Evolutionary conservation across 2,888 invertebrate genomes (phyloP).

Genomic region (Eupithecia pulchellata): DNA sequence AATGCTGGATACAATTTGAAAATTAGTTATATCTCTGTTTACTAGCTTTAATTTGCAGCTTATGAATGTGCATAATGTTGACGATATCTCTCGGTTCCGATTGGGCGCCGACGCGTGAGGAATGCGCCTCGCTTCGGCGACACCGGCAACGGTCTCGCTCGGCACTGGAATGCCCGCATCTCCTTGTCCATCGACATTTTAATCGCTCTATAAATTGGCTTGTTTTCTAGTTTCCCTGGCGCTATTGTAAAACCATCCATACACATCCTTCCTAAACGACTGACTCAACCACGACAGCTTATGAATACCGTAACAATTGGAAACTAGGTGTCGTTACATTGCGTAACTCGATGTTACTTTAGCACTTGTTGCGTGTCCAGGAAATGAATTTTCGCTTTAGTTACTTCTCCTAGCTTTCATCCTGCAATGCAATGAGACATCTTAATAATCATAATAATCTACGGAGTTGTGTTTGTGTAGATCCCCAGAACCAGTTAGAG

Average conservation of each 20-base stretch:
- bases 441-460: slow-evolving; percentile 15
- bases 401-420: slow-evolving; percentile 14
- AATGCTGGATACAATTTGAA: not conserved
- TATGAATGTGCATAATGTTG: slow-evolving; percentile 50
- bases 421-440: slow-evolving; percentile 13
- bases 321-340: slow-evolving; percentile 26
- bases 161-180: slow-evolving; percentile 61
- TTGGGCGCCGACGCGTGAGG: slow-evolving; percentile 76
- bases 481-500: slow-evolving; percentile 42
- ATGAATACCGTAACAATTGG: slow-evolving; percentile 33
- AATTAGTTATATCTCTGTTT: not conserved
- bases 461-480: slow-evolving; percentile 15
- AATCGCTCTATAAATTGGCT: slow-evolving; percentile 38
- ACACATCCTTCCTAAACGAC: not conserved
- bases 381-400: slow-evolving; percentile 4
- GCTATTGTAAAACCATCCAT: slow-evolving; percentile 1
- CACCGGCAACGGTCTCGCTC: slow-evolving; percentile 63
- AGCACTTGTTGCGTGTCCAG: slow-evolving; percentile 14
- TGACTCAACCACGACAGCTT: slow-evolving; percentile 35
- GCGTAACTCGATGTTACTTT: slow-evolving; percentile 21
- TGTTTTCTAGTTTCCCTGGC: slow-evolving; percentile 40
- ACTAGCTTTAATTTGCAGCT: slow-evolving; percentile 36
- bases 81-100: slow-evolving; percentile 77
- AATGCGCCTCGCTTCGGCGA: slow-evolving; percentile 75
- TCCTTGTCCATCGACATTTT: slow-evolving; percentile 47